These are phyloP conservation scores for Fulmarus glacialis DNA, from an alignment of 2,113 vertebrate genomes.

Conservation along the genomic window DNA sequence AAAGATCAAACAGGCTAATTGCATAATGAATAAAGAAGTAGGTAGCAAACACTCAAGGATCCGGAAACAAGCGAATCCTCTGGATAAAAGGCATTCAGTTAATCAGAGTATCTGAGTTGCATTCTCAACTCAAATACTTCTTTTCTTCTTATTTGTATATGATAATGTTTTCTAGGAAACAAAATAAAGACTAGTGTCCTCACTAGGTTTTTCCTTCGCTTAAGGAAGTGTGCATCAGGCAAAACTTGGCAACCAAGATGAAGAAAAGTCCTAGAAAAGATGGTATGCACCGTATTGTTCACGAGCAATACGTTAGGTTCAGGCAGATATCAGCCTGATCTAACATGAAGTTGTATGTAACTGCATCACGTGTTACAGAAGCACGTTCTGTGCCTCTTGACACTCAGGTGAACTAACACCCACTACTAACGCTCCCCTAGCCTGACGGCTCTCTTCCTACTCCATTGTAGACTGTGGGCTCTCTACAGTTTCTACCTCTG, in stretches of 20 bases:
- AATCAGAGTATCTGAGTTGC: not conserved
- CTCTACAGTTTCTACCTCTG: not conserved
- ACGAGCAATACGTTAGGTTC: not conserved
- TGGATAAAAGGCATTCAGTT: not conserved
- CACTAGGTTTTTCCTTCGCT: not conserved
- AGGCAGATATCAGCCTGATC: not conserved
- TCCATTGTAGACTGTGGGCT: not conserved
- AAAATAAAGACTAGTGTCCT: not conserved
- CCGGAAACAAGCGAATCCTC: not conserved
- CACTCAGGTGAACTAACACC: not conserved
- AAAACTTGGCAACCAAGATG: not conserved
- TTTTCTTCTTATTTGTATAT: not conserved
- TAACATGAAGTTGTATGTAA: not conserved
- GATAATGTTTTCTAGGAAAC: not conserved
- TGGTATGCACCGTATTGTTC: not conserved
- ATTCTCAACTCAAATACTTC: not conserved
- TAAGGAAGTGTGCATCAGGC: not conserved
- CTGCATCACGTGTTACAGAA: not conserved
- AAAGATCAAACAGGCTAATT: not conserved
- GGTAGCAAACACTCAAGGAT: not conserved
- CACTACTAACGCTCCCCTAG: not conserved
- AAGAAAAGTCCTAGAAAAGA: not conserved
- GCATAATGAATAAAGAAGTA: not conserved
- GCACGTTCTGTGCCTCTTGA: not conserved
- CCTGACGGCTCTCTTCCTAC: not conserved